These are phyloP conservation scores for Frankliniella fusca DNA, from an alignment of 2,888 invertebrate species.

Conservation along the genomic window DNA sequence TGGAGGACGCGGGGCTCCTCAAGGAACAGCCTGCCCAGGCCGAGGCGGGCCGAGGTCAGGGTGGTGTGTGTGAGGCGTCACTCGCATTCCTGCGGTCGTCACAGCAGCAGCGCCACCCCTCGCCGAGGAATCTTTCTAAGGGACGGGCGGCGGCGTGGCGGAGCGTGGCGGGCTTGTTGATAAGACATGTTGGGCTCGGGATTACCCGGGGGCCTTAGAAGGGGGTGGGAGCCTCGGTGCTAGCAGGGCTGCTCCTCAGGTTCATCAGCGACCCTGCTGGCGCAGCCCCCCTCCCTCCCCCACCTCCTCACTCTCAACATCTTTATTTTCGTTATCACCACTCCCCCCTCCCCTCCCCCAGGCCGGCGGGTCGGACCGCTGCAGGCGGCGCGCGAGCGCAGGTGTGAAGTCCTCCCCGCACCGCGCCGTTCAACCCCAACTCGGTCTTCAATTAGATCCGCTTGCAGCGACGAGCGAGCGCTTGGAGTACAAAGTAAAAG, in stretches of 20 bases:
- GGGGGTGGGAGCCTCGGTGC: neutral
- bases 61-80: neutral
- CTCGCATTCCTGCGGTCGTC: neutral
- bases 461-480: neutral
- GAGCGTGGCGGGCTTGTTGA: neutral
- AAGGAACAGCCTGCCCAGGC: too few species aligned
- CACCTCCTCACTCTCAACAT: neutral
- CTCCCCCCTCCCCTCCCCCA: neutral
- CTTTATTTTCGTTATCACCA: slow-evolving; percentile 22
- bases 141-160: neutral
- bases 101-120: neutral
- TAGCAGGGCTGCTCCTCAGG: neutral
- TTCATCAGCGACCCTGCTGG: slow-evolving; percentile 11
- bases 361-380: neutral
- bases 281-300: neutral
- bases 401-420: neutral
- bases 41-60: too few species aligned
- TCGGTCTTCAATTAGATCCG: neutral
- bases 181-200: slow-evolving; percentile 6
- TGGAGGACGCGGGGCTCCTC: too few species aligned
- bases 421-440: neutral
- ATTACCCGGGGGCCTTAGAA: neutral
- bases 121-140: slow-evolving; percentile 6
- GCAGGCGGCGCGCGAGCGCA: neutral
- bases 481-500: neutral